phyloP scores from a whole-genome alignment of 2,888 invertebrate genomes.

The Philonicus albiceps region DNA sequence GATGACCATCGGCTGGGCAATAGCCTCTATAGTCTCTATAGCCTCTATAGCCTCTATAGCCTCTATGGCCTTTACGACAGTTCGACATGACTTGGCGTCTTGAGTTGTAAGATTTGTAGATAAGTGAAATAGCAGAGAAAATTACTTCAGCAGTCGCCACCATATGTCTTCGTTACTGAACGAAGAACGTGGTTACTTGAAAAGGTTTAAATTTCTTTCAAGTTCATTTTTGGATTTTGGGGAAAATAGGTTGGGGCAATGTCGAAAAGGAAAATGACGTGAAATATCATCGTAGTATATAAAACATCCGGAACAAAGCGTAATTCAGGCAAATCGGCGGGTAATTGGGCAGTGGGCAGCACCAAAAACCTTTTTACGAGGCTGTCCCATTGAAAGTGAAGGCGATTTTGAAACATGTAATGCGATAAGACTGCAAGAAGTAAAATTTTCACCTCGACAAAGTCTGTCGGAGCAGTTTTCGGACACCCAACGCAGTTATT shows the following conservation, averaged over 20 bases:
- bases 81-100: not conserved
- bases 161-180: not conserved
- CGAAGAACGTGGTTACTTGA: not conserved
- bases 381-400: not conserved
- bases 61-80: not conserved
- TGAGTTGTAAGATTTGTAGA: not conserved
- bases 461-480: not conserved
- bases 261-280: not conserved
- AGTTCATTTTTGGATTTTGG: not conserved
- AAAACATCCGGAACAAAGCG: not conserved
- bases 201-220: not conserved
- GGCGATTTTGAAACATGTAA: not conserved
- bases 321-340: not conserved
- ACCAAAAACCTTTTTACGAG: not conserved
- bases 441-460: not conserved
- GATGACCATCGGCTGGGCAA: not conserved
- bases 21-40: not conserved
- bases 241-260: not conserved
- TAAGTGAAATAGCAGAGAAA: not conserved
- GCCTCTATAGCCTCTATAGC: not conserved
- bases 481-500: not conserved
- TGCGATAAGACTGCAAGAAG: not conserved
- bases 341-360: not conserved
- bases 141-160: not conserved
- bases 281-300: not conserved